Evolutionary conservation across 2,113 vertebrate species (phyloP).

Genomic region (Scalopus aquaticus): DNA sequence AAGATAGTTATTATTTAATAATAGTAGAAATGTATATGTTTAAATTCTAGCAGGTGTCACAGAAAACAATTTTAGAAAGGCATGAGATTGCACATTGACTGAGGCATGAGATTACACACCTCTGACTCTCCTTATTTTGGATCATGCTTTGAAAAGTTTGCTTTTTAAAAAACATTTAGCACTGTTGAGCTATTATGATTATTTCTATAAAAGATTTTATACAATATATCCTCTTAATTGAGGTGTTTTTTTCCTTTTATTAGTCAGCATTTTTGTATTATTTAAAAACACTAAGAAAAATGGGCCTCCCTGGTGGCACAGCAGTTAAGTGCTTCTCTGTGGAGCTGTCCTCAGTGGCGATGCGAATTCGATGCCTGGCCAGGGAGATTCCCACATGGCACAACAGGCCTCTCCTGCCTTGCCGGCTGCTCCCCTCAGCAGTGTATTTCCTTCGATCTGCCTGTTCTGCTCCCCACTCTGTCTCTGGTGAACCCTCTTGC

Average conservation of each 20-base stretch:
- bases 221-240: not conserved
- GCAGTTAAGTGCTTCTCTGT: too few species aligned
- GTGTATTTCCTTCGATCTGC: too few species aligned
- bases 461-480: too few species aligned
- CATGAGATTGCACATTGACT: not conserved
- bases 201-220: not conserved
- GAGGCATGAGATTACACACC: not conserved
- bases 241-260: slow-evolving; percentile 13
- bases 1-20: not conserved
- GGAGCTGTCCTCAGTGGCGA: too few species aligned
- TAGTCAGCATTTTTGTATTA: not conserved
- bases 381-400: too few species aligned
- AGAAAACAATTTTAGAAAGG: not conserved
- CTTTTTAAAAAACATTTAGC: slow-evolving; percentile 15
- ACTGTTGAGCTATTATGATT: not conserved
- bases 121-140: not conserved
- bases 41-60: not conserved
- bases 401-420: too few species aligned
- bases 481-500: too few species aligned
- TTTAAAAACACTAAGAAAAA: slow-evolving; percentile 33
- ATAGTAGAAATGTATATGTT: not conserved
- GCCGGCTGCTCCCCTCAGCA: too few species aligned
- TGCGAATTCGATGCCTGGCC: too few species aligned
- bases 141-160: not conserved
- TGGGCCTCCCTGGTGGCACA: too few species aligned